A percentile compares a stretch with the other conserved stretches of the same genome.
phyloP scores from a whole-genome alignment of 2,888 invertebrate species.

The Dexiosoma caninum region DNA sequence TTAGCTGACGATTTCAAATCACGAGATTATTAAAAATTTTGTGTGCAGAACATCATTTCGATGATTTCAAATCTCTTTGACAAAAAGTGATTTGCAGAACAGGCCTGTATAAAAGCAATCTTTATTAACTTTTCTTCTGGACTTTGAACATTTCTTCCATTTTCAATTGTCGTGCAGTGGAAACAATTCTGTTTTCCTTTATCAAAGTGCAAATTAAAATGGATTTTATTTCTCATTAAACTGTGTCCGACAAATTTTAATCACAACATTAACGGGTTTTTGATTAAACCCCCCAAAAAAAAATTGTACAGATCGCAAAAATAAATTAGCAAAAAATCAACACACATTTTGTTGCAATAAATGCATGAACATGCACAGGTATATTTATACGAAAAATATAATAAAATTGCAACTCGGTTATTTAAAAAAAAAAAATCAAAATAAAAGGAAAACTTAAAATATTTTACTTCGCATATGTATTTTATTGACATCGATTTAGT shows the following conservation, averaged over 20 bases:
- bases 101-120: no score
- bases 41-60: no score
- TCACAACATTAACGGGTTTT: conserved; percentile 42
- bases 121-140: no score
- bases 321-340: not conserved
- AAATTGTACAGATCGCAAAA: conserved; percentile 7
- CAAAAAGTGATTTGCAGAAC: no score
- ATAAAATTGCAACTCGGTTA: not conserved
- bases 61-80: no score
- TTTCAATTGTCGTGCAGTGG: not conserved
- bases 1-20: no score
- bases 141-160: not conserved
- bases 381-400: no score
- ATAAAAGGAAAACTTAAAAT: not conserved
- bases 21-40: no score
- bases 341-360: not conserved
- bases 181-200: not conserved
- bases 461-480: no score
- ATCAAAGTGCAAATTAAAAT: conserved; percentile 55
- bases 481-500: not conserved
- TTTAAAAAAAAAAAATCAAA: not conserved
- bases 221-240: conserved; percentile 39
- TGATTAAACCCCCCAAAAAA: conserved; percentile 17
- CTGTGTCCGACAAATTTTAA: conserved; percentile 33
- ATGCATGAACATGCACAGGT: not conserved